These are phyloP conservation scores for Nematostella vectensis DNA, from an alignment of 92 coral and sea anemone genomes.

Conservation along the genomic window DNA sequence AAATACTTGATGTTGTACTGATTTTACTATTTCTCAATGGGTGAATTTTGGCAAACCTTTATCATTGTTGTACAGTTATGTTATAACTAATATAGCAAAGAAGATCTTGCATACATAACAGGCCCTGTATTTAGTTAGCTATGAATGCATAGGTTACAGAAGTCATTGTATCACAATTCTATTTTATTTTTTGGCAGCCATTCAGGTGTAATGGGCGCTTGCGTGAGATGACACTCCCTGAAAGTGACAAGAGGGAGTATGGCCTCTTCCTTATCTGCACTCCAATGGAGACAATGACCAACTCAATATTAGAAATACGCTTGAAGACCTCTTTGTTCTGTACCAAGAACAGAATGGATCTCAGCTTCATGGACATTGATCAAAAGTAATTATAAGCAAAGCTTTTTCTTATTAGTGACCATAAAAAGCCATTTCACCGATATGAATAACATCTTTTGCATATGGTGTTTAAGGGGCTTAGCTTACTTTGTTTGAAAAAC, in stretches of 20 bases:
- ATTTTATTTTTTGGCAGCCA: constrained; percentile 50
- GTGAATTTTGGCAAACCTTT: too few relatives aligned
- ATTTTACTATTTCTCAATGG: not conserved
- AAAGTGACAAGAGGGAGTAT: constrained; percentile 61
- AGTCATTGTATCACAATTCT: not conserved
- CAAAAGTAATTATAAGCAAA: constrained; percentile 99
- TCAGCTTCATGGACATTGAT: constrained; percentile 92
- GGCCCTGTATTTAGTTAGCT: too few relatives aligned
- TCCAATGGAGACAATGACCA: constrained; percentile 82
- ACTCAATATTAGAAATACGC: constrained; percentile 89
- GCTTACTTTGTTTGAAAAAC: too few relatives aligned
- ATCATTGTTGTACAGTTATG: too few relatives aligned
- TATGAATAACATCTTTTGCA: not conserved
- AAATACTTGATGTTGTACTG: not conserved
- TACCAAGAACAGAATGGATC: constrained; percentile 95
- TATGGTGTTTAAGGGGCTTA: too few relatives aligned
- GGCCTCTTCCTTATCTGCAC: constrained; percentile 91
- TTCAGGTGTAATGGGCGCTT: constrained; percentile 96
- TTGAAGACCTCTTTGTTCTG: constrained; percentile 88
- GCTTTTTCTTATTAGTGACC: too few relatives aligned
- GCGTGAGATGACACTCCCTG: constrained; percentile 85
- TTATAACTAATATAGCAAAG: too few relatives aligned
- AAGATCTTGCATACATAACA: too few relatives aligned
- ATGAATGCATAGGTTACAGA: too few relatives aligned
- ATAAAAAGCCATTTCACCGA: not conserved